phyloP scores from a whole-genome alignment of 1,140 invertebrate species.

The Drosophila ironensis region DNA sequence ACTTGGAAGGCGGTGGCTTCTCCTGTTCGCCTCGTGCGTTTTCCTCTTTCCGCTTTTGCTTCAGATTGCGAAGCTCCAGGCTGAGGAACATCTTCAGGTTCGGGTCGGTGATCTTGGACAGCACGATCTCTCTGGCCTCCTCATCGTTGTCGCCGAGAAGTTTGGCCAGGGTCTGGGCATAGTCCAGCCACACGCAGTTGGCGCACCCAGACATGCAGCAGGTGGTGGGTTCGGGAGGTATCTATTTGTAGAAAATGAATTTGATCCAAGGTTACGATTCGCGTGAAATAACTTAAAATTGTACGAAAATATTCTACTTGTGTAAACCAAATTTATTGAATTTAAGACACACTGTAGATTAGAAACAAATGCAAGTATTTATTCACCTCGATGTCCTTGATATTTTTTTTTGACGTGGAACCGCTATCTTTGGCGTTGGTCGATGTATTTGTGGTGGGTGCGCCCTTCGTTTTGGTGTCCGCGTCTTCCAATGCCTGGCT shows the following conservation, averaged over 20 bases:
- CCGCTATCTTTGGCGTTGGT: constrained; percentile 4
- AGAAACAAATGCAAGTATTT: too few species aligned
- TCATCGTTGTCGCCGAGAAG: constrained; percentile 87
- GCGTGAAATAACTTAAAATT: too few species aligned
- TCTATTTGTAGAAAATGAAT: constrained; percentile 28
- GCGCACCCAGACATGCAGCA: constrained; percentile 97
- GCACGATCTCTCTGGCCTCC: constrained; percentile 87
- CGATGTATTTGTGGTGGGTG: not conserved
- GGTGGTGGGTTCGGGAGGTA: constrained; percentile 87
- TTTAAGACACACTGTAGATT: too few species aligned
- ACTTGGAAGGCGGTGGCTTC: constrained; percentile 21
- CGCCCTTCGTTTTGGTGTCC: not conserved
- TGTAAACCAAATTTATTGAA: too few species aligned
- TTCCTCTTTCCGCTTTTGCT: constrained; percentile 23
- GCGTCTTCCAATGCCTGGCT: not conserved
- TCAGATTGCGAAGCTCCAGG: constrained; percentile 86
- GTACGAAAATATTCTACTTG: too few species aligned
- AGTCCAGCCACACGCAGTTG: constrained; percentile 97
- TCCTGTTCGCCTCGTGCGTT: constrained; percentile 1
- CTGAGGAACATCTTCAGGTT: constrained; percentile 90
- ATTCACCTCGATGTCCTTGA: constrained; percentile 47
- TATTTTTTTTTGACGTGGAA: not conserved
- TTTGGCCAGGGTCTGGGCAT: constrained; percentile 90
- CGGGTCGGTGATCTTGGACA: constrained; percentile 90
- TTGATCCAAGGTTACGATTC: too few species aligned